These are phyloP conservation scores for Ischnus inquisitorius DNA, from an alignment of 2,888 invertebrate genomes.

Conservation along the genomic window DNA sequence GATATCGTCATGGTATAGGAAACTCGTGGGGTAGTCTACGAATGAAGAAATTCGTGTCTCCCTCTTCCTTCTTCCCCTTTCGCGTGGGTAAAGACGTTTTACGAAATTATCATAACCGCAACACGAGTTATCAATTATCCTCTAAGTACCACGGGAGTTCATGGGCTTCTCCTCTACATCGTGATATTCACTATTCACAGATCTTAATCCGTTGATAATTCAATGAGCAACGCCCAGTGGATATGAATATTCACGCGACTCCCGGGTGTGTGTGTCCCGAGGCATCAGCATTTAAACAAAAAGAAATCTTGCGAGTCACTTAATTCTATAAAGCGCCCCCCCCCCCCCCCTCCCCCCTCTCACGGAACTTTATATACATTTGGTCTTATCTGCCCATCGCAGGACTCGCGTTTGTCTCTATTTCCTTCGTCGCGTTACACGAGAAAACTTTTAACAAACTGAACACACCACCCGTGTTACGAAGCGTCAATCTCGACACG, in stretches of 20 bases:
- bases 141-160: conserved; percentile 38
- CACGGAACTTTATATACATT: conserved; percentile 9
- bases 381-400: conserved; percentile 45
- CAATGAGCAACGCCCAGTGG: conserved; percentile 60
- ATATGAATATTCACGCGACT: conserved; percentile 62
- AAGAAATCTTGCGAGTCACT: conserved; percentile 61
- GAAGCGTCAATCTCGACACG: conserved; percentile 31
- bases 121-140: conserved; percentile 63
- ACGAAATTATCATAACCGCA: conserved; percentile 58
- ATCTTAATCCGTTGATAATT: conserved; percentile 66
- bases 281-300: conserved; percentile 57
- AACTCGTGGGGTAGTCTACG: conserved; percentile 6
- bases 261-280: neutral
- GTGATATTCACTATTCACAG: conserved; percentile 60
- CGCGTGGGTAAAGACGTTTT: conserved; percentile 17
- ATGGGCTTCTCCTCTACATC: conserved; percentile 20
- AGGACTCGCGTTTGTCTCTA: conserved; percentile 25
- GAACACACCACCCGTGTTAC: conserved; percentile 26
- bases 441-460: conserved; percentile 51
- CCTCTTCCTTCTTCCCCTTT: neutral
- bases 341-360: too few relatives aligned
- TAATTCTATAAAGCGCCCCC: conserved; percentile 54
- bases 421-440: conserved; percentile 29
- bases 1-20: neutral
- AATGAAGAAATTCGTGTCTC: conserved; percentile 19